Conservation (phyloP, 1,140 invertebrate genomes). For the Aphelenchoides besseyi region DNA sequence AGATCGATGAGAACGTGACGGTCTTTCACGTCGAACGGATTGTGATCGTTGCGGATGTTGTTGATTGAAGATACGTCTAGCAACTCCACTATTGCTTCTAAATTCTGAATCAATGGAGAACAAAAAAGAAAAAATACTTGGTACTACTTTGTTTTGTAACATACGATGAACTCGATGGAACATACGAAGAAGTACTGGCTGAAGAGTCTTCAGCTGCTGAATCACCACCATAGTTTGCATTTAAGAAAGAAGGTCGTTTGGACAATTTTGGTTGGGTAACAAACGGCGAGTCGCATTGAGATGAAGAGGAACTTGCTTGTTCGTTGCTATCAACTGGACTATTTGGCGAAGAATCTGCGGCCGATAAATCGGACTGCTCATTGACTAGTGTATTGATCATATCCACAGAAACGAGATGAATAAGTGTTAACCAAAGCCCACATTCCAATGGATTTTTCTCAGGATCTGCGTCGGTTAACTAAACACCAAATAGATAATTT, state of each 20-base stretch:
- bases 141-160: constrained; percentile 19
- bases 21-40: not conserved
- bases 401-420: constrained; percentile 19
- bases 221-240: not conserved
- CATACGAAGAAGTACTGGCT: constrained; percentile 11
- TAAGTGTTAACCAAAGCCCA: constrained; percentile 18
- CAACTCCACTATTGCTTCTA: constrained; percentile 9
- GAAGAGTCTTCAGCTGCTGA: constrained; percentile 17
- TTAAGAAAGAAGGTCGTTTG: constrained; percentile 10
- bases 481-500: constrained; percentile 2
- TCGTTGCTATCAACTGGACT: not conserved
- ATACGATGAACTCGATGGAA: constrained; percentile 5
- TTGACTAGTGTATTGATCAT: constrained; percentile 15
- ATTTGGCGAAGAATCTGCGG: not conserved
- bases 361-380: not conserved
- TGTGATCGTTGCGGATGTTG: constrained; percentile 10
- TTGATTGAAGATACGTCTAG: constrained; percentile 13
- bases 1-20: not conserved
- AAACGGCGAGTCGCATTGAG: constrained; percentile 11
- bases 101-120: not conserved
- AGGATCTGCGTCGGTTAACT: constrained; percentile 20
- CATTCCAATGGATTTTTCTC: constrained; percentile 26
- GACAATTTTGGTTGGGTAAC: not conserved
- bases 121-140: constrained; percentile 7
- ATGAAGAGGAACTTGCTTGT: not conserved